A percentile compares a stretch with the other conserved stretches of the same genome.
Evolutionary conservation across 1,140 invertebrate genomes (phyloP).

Genomic region (Meloidogyne hapla): DNA sequence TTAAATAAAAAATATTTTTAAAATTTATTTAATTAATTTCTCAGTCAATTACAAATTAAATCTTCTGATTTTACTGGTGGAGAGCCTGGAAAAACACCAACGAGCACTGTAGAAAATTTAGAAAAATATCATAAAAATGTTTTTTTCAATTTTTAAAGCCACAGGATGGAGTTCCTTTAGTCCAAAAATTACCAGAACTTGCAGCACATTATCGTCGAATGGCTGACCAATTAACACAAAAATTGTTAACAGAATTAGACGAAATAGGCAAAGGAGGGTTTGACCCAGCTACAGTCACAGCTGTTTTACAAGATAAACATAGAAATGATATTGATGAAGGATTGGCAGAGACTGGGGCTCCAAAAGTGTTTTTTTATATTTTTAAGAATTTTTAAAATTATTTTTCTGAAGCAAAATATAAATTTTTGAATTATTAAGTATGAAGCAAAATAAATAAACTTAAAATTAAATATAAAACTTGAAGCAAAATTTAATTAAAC

Average conservation of each 20-base stretch:
- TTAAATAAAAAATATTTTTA: neutral
- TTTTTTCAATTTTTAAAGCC: slow-evolving; percentile 1
- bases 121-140: neutral
- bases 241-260: slow-evolving; percentile 21
- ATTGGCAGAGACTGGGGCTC: slow-evolving; percentile 12
- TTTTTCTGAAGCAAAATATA: neutral
- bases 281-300: slow-evolving; percentile 8
- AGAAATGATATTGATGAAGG: slow-evolving; percentile 5
- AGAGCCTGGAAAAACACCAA: neutral
- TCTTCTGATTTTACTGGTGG: neutral
- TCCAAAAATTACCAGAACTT: slow-evolving; percentile 11
- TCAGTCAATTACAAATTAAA: neutral
- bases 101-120: neutral
- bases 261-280: slow-evolving; percentile 15
- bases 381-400: neutral
- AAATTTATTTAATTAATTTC: neutral
- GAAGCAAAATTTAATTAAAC: too few relatives aligned
- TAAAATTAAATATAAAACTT: too few relatives aligned
- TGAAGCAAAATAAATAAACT: too few relatives aligned
- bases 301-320: slow-evolving; percentile 14
- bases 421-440: neutral
- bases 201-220: slow-evolving; percentile 32
- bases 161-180: slow-evolving; percentile 9
- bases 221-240: slow-evolving; percentile 31
- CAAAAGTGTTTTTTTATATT: slow-evolving; percentile 1